Evolutionary conservation across 2,888 invertebrate genomes (phyloP), one percentile per base, ranked within the genome.

Genomic region (Idaea dimidiata): DNA sequence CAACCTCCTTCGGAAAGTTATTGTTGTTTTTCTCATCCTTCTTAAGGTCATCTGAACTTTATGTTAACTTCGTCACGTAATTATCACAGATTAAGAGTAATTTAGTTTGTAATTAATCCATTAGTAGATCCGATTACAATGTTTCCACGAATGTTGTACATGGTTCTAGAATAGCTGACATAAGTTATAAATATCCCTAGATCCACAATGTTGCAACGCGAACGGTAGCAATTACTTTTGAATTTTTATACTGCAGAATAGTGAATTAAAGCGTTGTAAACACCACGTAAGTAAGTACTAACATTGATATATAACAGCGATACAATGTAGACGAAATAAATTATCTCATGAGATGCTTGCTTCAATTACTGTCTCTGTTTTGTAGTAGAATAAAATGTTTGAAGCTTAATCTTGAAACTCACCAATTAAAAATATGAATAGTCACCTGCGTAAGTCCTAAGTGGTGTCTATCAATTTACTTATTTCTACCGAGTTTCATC

Each of bases 91-190:
- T 31, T 59, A 61, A 57, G 24, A 16, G 54, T 18, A n/a, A 33
- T 54, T 63, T 62, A 65, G 58, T 59, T 60, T 55, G 62, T 58
- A 59, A 63, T 65, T 62, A 62, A 64, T 62, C 58, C 60, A 63
- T 67, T 65, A 62, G 31, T 16, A 54, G 18, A 54, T 54, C 55
- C 60, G 6, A 33, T 32, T 62, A 66, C 66, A 64, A 32, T 63
- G 65, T 65, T 61, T 58, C 17, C 16, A 32, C 54, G 60, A 65
- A 56, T 17, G 14, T 10, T 3, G 43, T 43, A 43, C 43, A 43
- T 43, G 43, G 43, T 14, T 14, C 8, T 8, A 3, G 8, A 43
- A 43, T 43, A 8, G 43, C 43, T 43, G 43, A 43, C 43, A 10
- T 6, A 10, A 43, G 43, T 10, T 43, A 43, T 43, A 43, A 43